Percentiles rank a stretch among this genome's conserved stretches.
Conservation (phyloP, 1,140 invertebrate genomes). For the Hylaeus anthracinus region DNA sequence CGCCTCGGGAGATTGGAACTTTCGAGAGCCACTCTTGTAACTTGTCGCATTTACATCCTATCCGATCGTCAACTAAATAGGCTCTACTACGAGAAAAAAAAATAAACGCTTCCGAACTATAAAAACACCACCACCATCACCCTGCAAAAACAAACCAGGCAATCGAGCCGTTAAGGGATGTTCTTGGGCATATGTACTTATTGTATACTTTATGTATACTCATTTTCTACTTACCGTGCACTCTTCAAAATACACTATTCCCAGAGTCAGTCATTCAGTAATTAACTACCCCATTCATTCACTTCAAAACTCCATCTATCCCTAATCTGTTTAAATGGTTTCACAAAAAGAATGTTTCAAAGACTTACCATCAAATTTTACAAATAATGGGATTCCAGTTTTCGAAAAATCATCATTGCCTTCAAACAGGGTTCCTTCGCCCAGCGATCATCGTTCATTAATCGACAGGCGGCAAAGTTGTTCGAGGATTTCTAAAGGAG, state of each 20-base stretch:
- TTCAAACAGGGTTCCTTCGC: neutral
- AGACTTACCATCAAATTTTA: neutral
- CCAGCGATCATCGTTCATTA: neutral
- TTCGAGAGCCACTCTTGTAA: slow-evolving; percentile 40
- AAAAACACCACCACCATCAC: neutral
- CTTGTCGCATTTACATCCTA: slow-evolving; percentile 41
- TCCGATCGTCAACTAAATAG: slow-evolving; percentile 33
- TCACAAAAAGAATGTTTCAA: too few relatives aligned
- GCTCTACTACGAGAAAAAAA: slow-evolving; percentile 26
- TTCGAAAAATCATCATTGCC: too few relatives aligned
- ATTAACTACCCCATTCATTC: too few relatives aligned
- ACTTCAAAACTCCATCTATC: too few relatives aligned
- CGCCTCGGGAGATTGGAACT: slow-evolving; percentile 76
- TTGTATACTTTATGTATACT: too few relatives aligned
- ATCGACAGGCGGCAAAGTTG: slow-evolving; percentile 3
- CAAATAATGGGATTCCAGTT: too few relatives aligned
- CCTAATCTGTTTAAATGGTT: too few relatives aligned
- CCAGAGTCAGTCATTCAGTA: too few relatives aligned
- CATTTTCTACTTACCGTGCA: too few relatives aligned
- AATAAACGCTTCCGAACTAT: neutral
- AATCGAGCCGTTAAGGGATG: neutral
- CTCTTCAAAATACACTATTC: too few relatives aligned
- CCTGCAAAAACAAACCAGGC: neutral
- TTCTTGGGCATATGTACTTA: too few relatives aligned
- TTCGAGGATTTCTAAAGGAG: slow-evolving; percentile 9